Evolutionary conservation across 30 jellyfish, hydroid and myxozoan species (phyloP), one percentile per base, ranked within the genome.

Genomic region (Phacellophora camtschatica): DNA sequence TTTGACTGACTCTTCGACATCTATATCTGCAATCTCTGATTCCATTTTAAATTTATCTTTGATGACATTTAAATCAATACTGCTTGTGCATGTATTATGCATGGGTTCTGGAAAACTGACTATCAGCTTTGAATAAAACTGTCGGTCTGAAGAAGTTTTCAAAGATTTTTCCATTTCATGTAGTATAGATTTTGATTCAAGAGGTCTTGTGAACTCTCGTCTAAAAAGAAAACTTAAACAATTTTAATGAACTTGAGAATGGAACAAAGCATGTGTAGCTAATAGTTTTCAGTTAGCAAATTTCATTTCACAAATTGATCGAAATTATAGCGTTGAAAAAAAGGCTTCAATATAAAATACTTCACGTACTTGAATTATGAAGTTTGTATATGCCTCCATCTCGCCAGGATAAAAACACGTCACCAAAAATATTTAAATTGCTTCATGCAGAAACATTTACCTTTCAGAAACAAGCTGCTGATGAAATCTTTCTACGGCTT

Each of bases 401-500:
- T n/a, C n/a, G n/a, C n/a, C n/a, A n/a, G n/a, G n/a, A n/a, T n/a
- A n/a, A n/a, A n/a, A n/a, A n/a, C n/a, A n/a, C n/a, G n/a, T n/a
- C n/a, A n/a, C n/a, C n/a, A n/a, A n/a, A n/a, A n/a, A n/a, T n/a
- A n/a, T n/a, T n/a, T n/a, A n/a, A n/a, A n/a, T n/a, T n/a, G n/a
- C n/a, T n/a, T n/a, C n/a, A n/a, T n/a, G n/a, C n/a, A n/a, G n/a
- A n/a, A n/a, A n/a, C n/a, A n/a, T n/a, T n/a, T 36, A 83, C 95
- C 87, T 83, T 35, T 56, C 87, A 5, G 34, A 22, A 1, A 42
- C 13, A 15, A 83, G 23, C 30, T 53, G 73, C 32, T 83, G 87
- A 35, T 83, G 95, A 57, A 43, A 83, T 20, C 29, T 34, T 20
- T 70, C 75, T 3, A 83, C 51, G 19, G 95, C 88, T 23, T 69